Evolutionary conservation across 2,113 vertebrate genomes (phyloP).

Genomic region (Mobula hypostoma): DNA sequence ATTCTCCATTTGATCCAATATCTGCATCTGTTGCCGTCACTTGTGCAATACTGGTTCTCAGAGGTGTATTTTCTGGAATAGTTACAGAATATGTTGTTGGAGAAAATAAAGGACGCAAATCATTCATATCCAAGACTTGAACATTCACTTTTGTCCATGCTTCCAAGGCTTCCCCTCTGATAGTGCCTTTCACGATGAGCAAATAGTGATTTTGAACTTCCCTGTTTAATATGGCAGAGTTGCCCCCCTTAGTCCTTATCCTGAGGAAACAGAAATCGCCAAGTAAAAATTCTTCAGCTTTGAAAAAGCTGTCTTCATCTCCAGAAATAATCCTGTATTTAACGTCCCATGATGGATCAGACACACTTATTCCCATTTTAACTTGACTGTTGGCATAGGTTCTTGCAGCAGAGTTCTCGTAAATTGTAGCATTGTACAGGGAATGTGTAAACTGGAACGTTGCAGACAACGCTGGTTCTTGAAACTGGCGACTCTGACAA

Average conservation of each 20-base stretch:
- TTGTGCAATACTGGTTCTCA: constrained; percentile 93
- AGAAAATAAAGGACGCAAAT: constrained; percentile 94
- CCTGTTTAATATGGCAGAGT: constrained; percentile 90
- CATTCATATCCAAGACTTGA: constrained; percentile 96
- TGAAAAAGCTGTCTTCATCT: constrained; percentile 94
- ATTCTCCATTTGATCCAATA: constrained; percentile 94
- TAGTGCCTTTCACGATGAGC: constrained; percentile 83
- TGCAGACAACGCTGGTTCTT: constrained; percentile 50
- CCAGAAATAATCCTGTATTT: constrained; percentile 93
- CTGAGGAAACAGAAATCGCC: constrained; percentile 96
- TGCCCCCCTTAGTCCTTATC: constrained; percentile 94
- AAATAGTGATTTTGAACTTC: constrained; percentile 95
- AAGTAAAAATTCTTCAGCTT: constrained; percentile 86
- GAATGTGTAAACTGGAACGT: constrained; percentile 82
- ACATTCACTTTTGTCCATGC: constrained; percentile 91
- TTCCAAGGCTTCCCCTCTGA: constrained; percentile 85
- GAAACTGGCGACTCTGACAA: constrained; percentile 55
- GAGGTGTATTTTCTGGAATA: constrained; percentile 84
- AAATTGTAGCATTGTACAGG: constrained; percentile 81
- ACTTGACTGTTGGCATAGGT: constrained; percentile 86
- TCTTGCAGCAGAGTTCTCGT: constrained; percentile 91
- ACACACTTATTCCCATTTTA: constrained; percentile 82
- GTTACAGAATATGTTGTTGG: constrained; percentile 94
- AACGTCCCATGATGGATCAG: constrained; percentile 83
- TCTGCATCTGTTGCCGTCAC: constrained; percentile 97